Conservation (phyloP, 1,140 invertebrate genomes). For the Vanessa tameamea region DNA sequence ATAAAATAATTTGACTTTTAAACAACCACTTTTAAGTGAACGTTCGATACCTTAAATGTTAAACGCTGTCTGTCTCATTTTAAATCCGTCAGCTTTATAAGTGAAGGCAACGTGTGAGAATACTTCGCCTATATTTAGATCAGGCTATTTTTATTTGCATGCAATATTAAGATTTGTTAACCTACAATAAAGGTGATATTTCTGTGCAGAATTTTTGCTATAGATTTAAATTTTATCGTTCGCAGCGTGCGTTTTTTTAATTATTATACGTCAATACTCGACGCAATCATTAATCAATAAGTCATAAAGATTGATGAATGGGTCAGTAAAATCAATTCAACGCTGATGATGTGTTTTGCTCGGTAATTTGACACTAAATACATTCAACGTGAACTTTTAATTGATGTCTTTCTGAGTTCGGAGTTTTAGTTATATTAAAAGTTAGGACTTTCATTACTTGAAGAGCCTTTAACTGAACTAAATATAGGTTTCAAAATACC, state of each 20-base stretch:
- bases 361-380: constrained; percentile 76
- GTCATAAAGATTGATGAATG: constrained; percentile 74
- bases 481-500: constrained; percentile 36
- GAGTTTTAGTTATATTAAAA: constrained; percentile 40
- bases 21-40: constrained; percentile 4
- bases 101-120: constrained; percentile 6
- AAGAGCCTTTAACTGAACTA: constrained; percentile 32
- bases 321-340: constrained; percentile 67
- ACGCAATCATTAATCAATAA: constrained; percentile 74
- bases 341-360: constrained; percentile 68
- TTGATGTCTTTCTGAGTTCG: constrained; percentile 41
- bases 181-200: constrained; percentile 3
- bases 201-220: background rate
- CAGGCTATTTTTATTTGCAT: background rate
- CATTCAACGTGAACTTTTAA: constrained; percentile 45
- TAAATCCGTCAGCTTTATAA: constrained; percentile 10
- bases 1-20: constrained; percentile 54
- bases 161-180: background rate
- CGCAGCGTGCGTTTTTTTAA: constrained; percentile 54
- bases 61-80: constrained; percentile 4
- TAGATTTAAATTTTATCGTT: background rate
- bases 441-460: constrained; percentile 39
- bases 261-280: constrained; percentile 68
- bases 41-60: constrained; percentile 1
- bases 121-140: constrained; percentile 4